A percentile compares a stretch with the other conserved stretches of the same genome.
Conservation (phyloP, 2,888 invertebrate genomes). For the Ariolimax columbianus region DNA sequence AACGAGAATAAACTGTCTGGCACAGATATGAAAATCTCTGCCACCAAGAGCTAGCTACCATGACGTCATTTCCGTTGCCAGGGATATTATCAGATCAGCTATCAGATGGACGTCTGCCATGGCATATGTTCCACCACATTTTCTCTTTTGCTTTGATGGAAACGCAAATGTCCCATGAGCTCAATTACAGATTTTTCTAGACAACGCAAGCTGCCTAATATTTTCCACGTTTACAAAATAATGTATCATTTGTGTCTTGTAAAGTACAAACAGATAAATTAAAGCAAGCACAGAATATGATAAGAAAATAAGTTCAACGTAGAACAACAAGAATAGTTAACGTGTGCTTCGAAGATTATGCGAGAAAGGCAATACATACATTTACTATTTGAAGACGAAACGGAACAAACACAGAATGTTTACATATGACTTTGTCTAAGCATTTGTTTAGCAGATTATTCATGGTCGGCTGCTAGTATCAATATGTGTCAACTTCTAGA, state of each 20-base stretch:
- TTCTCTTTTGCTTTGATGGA: not conserved
- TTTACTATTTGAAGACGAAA: too few species aligned
- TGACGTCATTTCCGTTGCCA: slow-evolving; percentile 38
- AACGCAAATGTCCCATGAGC: not conserved
- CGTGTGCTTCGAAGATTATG: too few species aligned
- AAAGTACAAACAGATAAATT: not conserved
- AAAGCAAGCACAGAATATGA: too few species aligned
- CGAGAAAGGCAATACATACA: too few species aligned
- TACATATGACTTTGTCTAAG: too few species aligned
- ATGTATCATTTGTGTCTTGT: not conserved
- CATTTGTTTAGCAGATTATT: too few species aligned
- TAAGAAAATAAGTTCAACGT: too few species aligned
- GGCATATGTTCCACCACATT: slow-evolving; percentile 29
- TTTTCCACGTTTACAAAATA: not conserved
- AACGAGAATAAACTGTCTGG: not conserved
- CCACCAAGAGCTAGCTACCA: not conserved
- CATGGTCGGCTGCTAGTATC: too few species aligned
- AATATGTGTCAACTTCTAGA: too few species aligned
- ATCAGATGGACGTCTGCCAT: slow-evolving; percentile 23
- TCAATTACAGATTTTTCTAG: not conserved
- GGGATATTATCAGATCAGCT: slow-evolving; percentile 35
- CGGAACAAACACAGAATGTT: too few species aligned
- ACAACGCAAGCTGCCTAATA: not conserved
- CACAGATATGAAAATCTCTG: slow-evolving; percentile 22
- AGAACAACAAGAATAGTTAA: too few species aligned